Evolutionary conservation across 2,113 vertebrate species (phyloP).

Genomic region (Pungitius pungitius): DNA sequence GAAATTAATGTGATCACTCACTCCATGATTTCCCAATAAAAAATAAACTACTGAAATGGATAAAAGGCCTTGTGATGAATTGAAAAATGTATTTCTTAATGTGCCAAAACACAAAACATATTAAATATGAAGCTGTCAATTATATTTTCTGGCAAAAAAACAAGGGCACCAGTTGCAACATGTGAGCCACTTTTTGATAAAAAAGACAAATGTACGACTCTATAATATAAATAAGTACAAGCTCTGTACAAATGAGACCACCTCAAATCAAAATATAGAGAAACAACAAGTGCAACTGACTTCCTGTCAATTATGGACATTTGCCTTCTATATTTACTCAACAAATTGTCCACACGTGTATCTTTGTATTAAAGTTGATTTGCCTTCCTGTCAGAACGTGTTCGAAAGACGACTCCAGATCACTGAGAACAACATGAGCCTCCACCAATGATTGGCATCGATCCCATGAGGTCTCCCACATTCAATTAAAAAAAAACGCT

Average conservation of each 20-base stretch:
- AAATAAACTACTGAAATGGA: background rate
- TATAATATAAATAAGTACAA: slow-evolving; percentile 66
- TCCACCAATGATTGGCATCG: slow-evolving; percentile 16
- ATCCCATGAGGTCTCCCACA: slow-evolving; percentile 36
- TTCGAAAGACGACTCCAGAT: slow-evolving; percentile 4
- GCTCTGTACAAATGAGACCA: slow-evolving; percentile 43
- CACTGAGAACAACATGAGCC: slow-evolving; percentile 22
- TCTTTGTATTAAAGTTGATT: too few species aligned
- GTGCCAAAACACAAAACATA: slow-evolving; percentile 67
- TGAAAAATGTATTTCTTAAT: slow-evolving; percentile 62
- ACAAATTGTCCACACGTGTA: background rate
- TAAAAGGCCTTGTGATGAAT: slow-evolving; percentile 6
- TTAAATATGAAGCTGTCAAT: slow-evolving; percentile 65
- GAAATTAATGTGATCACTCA: background rate
- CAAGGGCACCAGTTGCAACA: slow-evolving; percentile 37
- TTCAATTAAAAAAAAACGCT: slow-evolving; percentile 24
- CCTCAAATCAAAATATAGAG: slow-evolving; percentile 21
- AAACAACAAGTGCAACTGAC: slow-evolving; percentile 19
- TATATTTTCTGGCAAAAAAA: slow-evolving; percentile 37
- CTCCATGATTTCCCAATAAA: slow-evolving; percentile 6
- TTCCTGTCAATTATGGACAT: slow-evolving; percentile 20
- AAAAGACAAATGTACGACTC: slow-evolving; percentile 50
- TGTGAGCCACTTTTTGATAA: slow-evolving; percentile 45
- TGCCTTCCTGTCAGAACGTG: background rate
- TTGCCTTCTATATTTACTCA: slow-evolving; percentile 5